These are phyloP conservation scores for Chondrosia reniformis DNA, from an alignment of 37 sponge, comb jelly and placozoan species.

Conservation along the genomic window DNA sequence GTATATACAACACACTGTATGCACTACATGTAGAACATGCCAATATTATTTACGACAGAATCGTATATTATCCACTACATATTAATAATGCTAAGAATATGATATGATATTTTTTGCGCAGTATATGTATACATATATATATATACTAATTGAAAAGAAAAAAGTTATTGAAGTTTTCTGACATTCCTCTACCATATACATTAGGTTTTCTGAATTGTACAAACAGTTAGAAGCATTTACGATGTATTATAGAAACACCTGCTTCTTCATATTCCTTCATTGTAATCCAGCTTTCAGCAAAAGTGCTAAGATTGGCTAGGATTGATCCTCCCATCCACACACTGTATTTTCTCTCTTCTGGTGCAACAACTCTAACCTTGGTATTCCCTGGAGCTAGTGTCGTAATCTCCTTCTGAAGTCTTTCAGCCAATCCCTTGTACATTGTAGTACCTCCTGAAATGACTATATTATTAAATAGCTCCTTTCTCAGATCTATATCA, in stretches of 20 bases:
- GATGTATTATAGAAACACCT: slow-evolving; percentile 60
- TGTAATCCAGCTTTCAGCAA: slow-evolving; percentile 76
- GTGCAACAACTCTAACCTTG: slow-evolving; percentile 63
- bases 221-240: slow-evolving; percentile 82
- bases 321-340: slow-evolving; percentile 73
- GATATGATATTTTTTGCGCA: too few relatives aligned
- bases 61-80: too few relatives aligned
- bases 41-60: too few relatives aligned
- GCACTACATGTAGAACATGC: too few relatives aligned
- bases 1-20: too few relatives aligned
- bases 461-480: slow-evolving; percentile 39
- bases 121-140: too few relatives aligned
- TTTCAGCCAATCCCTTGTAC: slow-evolving; percentile 59
- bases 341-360: slow-evolving; percentile 57
- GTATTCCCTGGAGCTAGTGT: slow-evolving; percentile 58
- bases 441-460: slow-evolving; percentile 72
- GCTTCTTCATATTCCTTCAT: slow-evolving; percentile 69
- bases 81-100: too few relatives aligned
- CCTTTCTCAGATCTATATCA: slow-evolving; percentile 38
- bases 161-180: too few relatives aligned
- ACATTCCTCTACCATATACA: too few relatives aligned
- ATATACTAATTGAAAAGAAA: too few relatives aligned
- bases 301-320: slow-evolving; percentile 62
- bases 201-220: too few relatives aligned
- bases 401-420: slow-evolving; percentile 63